Conservation (phyloP, 2,797 vertebrate species). For the Lacerta agilis region DNA sequence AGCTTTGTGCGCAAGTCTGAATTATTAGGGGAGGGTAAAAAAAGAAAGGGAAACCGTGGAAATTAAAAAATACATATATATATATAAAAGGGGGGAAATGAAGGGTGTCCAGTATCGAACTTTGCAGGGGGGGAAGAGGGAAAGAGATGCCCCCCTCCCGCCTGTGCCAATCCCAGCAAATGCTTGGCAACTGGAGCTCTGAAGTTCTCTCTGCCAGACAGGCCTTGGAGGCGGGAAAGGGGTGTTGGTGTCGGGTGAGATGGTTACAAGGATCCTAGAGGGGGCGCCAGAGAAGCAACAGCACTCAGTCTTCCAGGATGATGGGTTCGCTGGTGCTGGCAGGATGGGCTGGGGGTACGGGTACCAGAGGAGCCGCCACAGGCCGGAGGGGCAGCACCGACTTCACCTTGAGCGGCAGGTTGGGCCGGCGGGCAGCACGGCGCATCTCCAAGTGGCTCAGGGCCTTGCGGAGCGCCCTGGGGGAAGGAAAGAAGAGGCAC, state of each 20-base stretch:
- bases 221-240: neutral
- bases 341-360: conserved; percentile 82
- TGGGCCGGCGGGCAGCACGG: conserved; percentile 90
- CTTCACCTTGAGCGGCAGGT: conserved; percentile 90
- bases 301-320: conserved; percentile 89
- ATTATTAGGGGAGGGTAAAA: neutral
- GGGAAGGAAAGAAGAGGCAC: neutral
- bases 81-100: conserved; percentile 35
- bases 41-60: conserved; percentile 24
- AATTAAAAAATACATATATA: conserved; percentile 51
- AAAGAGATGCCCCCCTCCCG: conserved; percentile 21
- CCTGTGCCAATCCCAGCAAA: neutral
- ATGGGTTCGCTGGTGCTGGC: conserved; percentile 94
- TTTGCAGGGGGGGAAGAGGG: neutral
- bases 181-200: neutral
- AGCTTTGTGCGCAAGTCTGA: conserved; percentile 19
- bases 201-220: neutral
- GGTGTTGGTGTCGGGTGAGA: neutral
- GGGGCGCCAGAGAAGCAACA: neutral
- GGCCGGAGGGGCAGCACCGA: conserved; percentile 80
- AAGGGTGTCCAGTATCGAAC: neutral
- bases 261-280: conserved; percentile 21
- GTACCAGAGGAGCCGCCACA: conserved; percentile 62
- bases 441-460: conserved; percentile 93
- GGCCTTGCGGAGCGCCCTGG: conserved; percentile 91